Conservation (phyloP, 2,113 vertebrate genomes). For the Petaurus breviceps region DNA sequence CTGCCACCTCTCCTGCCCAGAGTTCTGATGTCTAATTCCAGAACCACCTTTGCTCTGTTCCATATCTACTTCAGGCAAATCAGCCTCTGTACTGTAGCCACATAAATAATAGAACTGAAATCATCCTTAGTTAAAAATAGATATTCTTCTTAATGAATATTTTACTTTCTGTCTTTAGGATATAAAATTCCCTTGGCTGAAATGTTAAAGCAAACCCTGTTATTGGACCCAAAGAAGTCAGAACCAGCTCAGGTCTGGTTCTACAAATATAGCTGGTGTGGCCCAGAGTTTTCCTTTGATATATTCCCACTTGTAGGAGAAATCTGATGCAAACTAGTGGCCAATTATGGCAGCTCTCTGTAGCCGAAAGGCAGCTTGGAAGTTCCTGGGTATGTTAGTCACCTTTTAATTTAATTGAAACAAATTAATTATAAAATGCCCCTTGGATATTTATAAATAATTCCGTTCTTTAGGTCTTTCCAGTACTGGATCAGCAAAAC, state of each 20-base stretch:
- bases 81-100: conserved; percentile 46
- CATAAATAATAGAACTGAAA: conserved; percentile 86
- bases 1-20: neutral
- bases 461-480: neutral
- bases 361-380: conserved; percentile 2
- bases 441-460: conserved; percentile 38
- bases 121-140: conserved; percentile 83
- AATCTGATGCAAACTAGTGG: fast-evolving
- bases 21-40: conserved; percentile 27
- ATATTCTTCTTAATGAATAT: conserved; percentile 84
- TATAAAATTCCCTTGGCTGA: conserved; percentile 56
- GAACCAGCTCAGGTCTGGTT: neutral
- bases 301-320: fast-evolving
- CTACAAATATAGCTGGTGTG: fast-evolving
- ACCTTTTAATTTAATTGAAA: conserved; percentile 47
- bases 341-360: neutral
- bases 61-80: conserved; percentile 32
- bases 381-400: neutral
- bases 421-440: conserved; percentile 46
- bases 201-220: conserved; percentile 58
- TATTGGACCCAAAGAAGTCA: conserved; percentile 22
- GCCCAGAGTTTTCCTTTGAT: neutral
- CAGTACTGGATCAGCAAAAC: neutral
- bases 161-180: conserved; percentile 81
- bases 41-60: neutral